Conservation (phyloP, 92 coral and sea anemone genomes). For the Bergia sp. region DNA sequence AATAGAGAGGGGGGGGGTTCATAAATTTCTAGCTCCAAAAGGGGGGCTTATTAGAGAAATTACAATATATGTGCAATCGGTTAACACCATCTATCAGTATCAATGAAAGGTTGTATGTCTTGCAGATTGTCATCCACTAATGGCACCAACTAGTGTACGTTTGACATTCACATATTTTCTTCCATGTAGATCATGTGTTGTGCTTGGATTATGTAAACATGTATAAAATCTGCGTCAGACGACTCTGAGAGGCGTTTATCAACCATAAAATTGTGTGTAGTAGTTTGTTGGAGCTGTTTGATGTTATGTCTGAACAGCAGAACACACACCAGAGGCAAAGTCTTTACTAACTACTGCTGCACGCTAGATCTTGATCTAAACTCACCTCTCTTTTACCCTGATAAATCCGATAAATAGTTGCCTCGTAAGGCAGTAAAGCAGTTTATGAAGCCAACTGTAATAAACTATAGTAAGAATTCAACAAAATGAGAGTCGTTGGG, state of each 20-base stretch:
- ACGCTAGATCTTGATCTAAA: neutral
- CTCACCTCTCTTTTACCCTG: conserved; percentile 22
- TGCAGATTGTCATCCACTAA: too few relatives aligned
- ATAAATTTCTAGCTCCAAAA: too few relatives aligned
- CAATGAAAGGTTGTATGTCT: too few relatives aligned
- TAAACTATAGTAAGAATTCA: neutral
- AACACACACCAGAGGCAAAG: neutral
- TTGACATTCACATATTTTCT: too few relatives aligned
- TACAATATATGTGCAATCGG: too few relatives aligned
- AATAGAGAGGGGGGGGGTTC: too few relatives aligned
- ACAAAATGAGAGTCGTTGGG: neutral
- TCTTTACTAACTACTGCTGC: neutral
- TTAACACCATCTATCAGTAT: too few relatives aligned
- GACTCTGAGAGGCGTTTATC: neutral
- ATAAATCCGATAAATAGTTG: neutral
- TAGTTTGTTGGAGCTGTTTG: neutral
- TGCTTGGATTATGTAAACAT: too few relatives aligned
- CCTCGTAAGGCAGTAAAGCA: neutral
- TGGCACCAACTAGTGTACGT: too few relatives aligned
- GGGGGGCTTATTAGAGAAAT: too few relatives aligned
- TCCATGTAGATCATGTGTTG: too few relatives aligned
- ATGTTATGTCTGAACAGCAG: neutral
- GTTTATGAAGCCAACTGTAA: neutral
- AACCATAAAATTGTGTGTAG: neutral
- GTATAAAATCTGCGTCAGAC: neutral